Percentiles rank a stretch among this genome's conserved stretches.
These are phyloP conservation scores for Pseudochirops cupreus DNA, from an alignment of 2,797 vertebrate genomes.

Conservation along the genomic window DNA sequence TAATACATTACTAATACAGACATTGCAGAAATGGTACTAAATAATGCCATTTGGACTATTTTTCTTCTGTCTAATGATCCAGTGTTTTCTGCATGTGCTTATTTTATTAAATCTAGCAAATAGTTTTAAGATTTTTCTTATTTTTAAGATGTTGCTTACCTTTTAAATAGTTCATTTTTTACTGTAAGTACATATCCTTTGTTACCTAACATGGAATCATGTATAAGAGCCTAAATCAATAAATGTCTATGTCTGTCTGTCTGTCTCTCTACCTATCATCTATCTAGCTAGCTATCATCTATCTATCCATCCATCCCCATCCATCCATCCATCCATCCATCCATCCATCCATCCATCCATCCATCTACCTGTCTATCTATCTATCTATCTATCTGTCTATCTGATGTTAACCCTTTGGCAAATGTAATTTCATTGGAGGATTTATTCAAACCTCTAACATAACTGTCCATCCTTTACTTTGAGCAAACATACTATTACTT, in stretches of 20 bases:
- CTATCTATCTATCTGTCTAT: not conserved
- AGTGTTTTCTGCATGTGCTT: constrained; percentile 22
- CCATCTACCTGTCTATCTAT: too few species aligned
- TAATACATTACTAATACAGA: constrained; percentile 43
- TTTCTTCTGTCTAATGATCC: constrained; percentile 64
- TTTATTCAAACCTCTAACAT: not conserved
- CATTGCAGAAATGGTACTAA: constrained; percentile 38
- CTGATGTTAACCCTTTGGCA: not conserved
- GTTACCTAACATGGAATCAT: not conserved
- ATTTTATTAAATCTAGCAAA: constrained; percentile 40
- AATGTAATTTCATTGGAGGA: constrained; percentile 5
- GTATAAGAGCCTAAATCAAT: not conserved
- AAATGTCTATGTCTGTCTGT: not conserved
- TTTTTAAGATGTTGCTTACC: constrained; percentile 39
- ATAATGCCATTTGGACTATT: constrained; percentile 46
- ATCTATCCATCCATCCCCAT: too few species aligned
- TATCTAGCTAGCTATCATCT: too few species aligned
- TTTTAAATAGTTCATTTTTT: constrained; percentile 29
- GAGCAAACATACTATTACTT: constrained; percentile 7
- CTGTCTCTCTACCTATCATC: not conserved
- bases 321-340: too few species aligned
- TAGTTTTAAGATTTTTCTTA: constrained; percentile 40
- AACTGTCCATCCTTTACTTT: not conserved
- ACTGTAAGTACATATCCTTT: not conserved
- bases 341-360: too few species aligned